A percentile compares a stretch with the other conserved stretches of the same genome.
Conservation (phyloP, 2,888 invertebrate species). For the Drosophila paramelanica region DNA sequence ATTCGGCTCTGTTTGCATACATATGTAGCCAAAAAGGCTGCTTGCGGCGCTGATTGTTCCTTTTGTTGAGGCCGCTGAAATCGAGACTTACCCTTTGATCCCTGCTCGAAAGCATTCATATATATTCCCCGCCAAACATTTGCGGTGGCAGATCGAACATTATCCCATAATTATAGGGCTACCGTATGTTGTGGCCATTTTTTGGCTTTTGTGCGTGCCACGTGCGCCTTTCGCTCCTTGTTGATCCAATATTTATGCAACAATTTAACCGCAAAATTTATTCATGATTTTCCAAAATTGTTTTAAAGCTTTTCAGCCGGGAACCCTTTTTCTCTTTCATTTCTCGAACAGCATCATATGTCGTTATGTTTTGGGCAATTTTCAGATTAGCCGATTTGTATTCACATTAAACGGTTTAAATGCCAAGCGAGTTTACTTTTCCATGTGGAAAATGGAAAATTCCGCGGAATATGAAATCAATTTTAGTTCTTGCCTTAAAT, state of each 20-base stretch:
- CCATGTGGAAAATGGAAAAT: background rate
- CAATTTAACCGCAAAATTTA: constrained; percentile 83
- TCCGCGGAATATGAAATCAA: too few species aligned
- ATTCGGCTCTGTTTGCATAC: constrained; percentile 54
- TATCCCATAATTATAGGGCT: constrained; percentile 84
- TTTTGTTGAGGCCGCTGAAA: constrained; percentile 69
- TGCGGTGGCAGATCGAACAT: constrained; percentile 73
- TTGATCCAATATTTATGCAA: constrained; percentile 78
- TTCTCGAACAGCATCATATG: constrained; percentile 27
- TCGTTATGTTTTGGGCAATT: constrained; percentile 65
- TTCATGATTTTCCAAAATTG: constrained; percentile 79
- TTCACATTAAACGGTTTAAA: constrained; percentile 38
- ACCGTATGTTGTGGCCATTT: constrained; percentile 64
- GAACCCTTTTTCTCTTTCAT: constrained; percentile 50
- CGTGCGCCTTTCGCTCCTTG: constrained; percentile 51
- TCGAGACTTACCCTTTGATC: constrained; percentile 81
- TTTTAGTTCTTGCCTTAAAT: too few species aligned
- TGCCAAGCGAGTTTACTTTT: background rate
- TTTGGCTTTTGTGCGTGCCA: constrained; percentile 49
- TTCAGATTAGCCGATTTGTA: constrained; percentile 74
- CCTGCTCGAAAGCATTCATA: constrained; percentile 20
- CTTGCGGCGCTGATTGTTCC: constrained; percentile 81
- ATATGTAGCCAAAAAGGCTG: constrained; percentile 48
- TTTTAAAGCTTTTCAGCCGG: constrained; percentile 63
- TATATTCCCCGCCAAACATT: background rate